Percentiles rank a stretch among this genome's conserved stretches.
These are phyloP conservation scores for Argyrosomus japonicus DNA, from an alignment of 2,113 vertebrate species.

Conservation along the genomic window DNA sequence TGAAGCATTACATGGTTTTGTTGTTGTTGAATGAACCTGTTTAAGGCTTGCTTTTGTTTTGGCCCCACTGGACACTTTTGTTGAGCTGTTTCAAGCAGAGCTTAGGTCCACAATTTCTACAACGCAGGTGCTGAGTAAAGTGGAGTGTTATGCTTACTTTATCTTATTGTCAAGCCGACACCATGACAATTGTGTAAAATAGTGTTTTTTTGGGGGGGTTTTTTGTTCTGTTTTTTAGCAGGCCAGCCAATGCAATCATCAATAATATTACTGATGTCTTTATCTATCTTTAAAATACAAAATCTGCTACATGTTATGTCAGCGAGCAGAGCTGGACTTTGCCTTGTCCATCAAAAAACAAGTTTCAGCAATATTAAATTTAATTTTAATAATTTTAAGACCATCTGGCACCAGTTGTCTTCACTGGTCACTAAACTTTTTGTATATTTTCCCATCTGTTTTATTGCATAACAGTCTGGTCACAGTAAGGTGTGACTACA, in stretches of 20 bases:
- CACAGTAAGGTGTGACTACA: too few relatives aligned
- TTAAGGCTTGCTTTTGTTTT: slow-evolving; percentile 8
- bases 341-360: too few relatives aligned
- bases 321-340: not conserved
- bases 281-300: not conserved
- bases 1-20: not conserved
- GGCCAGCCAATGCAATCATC: not conserved
- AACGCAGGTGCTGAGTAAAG: not conserved
- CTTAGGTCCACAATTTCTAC: not conserved
- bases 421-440: too few relatives aligned
- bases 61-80: not conserved
- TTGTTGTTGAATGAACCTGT: slow-evolving; percentile 14
- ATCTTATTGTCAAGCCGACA: not conserved
- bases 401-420: too few relatives aligned
- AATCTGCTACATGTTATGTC: too few relatives aligned
- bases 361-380: too few relatives aligned
- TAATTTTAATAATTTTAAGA: too few relatives aligned
- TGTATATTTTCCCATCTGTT: too few relatives aligned
- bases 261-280: not conserved
- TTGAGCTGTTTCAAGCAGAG: slow-evolving; percentile 24
- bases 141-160: not conserved
- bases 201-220: too few relatives aligned
- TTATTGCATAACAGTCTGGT: too few relatives aligned
- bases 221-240: not conserved
- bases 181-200: not conserved